phyloP scores from a whole-genome alignment of 2,888 invertebrate species.

The Metallyticus violacea region DNA sequence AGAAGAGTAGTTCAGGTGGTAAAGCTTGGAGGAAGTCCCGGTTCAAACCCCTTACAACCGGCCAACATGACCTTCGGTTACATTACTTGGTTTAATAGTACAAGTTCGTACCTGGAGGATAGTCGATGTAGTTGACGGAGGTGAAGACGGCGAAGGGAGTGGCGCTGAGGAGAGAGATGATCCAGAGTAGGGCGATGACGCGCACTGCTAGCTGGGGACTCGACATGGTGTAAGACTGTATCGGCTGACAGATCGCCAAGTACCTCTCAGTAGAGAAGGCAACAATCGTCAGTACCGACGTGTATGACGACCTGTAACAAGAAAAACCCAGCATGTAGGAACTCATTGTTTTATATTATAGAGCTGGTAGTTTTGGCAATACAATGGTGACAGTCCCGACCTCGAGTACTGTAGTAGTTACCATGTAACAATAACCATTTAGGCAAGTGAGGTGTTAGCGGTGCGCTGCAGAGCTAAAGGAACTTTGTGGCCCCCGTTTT shows the following conservation, averaged over 20 bases:
- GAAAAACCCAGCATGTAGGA: neutral
- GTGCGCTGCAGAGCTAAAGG: too few relatives aligned
- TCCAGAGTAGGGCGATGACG: conserved; percentile 77
- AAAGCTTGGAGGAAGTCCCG: too few relatives aligned
- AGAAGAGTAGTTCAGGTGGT: too few relatives aligned
- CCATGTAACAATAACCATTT: too few relatives aligned
- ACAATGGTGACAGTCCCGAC: too few relatives aligned
- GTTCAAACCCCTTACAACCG: too few relatives aligned
- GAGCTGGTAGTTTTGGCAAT: neutral
- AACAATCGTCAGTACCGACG: conserved; percentile 86
- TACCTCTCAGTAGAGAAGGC: conserved; percentile 90
- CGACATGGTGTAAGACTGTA: conserved; percentile 78
- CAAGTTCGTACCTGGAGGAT: conserved; percentile 59
- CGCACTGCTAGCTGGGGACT: conserved; percentile 76
- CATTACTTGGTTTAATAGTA: too few relatives aligned
- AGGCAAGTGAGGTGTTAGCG: too few relatives aligned
- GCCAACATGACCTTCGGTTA: too few relatives aligned
- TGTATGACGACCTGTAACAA: conserved; percentile 75
- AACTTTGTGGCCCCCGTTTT: too few relatives aligned
- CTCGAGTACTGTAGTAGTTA: too few relatives aligned
- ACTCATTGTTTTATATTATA: neutral
- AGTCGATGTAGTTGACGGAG: conserved; percentile 69
- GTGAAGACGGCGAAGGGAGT: conserved; percentile 74
- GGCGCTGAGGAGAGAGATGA: conserved; percentile 69
- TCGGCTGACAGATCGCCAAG: conserved; percentile 86